Conservation (phyloP, 2,888 invertebrate species). For the Sphaerophoria rueppellii region DNA sequence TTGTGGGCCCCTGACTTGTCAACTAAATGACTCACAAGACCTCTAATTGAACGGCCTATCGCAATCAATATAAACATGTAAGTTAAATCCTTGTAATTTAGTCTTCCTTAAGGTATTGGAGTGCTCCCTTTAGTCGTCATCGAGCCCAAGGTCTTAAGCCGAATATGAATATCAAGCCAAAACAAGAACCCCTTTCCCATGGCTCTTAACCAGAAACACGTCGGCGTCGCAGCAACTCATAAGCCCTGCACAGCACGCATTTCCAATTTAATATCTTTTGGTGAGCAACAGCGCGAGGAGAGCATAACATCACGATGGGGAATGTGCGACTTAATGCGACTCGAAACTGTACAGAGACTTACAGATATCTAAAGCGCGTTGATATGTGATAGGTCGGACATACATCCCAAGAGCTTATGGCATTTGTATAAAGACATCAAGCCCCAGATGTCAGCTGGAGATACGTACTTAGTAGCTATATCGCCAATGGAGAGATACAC, state of each 20-base stretch:
- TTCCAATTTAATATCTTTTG: conserved; percentile 67
- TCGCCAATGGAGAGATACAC: conserved; percentile 65
- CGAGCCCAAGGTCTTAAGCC: conserved; percentile 50
- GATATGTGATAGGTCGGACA: conserved; percentile 74
- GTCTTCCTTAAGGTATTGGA: conserved; percentile 31
- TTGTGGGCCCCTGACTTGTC: conserved; percentile 56
- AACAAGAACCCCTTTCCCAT: conserved; percentile 61
- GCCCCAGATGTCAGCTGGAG: conserved; percentile 71
- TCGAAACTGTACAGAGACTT: conserved; percentile 68
- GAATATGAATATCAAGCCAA: background rate
- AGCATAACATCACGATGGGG: conserved; percentile 33
- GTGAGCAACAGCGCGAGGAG: conserved; percentile 23
- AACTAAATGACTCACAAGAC: conserved; percentile 66
- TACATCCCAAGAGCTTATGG: conserved; percentile 73
- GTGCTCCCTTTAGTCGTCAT: conserved; percentile 41
- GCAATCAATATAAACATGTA: conserved; percentile 72
- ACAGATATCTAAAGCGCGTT: conserved; percentile 72
- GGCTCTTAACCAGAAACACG: conserved; percentile 22
- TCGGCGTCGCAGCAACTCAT: conserved; percentile 37
- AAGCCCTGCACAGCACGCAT: conserved; percentile 71
- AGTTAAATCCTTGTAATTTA: conserved; percentile 70
- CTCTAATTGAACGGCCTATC: conserved; percentile 70
- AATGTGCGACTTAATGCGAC: conserved; percentile 69
- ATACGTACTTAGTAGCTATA: conserved; percentile 73
- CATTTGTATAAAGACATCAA: conserved; percentile 73